Evolutionary conservation across 2,113 vertebrate genomes (phyloP), one percentile per base, ranked within the genome.

Genomic region (Naja naja): DNA sequence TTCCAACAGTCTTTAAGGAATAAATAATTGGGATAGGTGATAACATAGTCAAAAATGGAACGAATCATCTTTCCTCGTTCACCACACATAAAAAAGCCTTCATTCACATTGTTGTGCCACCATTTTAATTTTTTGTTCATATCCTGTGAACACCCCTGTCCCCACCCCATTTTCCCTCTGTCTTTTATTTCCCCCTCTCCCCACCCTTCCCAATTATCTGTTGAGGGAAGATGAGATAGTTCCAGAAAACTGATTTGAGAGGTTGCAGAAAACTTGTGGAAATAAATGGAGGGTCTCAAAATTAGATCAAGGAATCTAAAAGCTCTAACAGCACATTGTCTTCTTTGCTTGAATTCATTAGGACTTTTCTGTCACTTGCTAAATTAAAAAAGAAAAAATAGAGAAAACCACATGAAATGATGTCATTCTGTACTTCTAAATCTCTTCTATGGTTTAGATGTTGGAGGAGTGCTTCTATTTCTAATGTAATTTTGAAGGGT

Each of bases 401-500:
- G 20, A 23, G 12, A 55, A 18, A 45, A 55, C 27, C 23, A 23
- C 23, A 91, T 47, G 14, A 85, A 81, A 56, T 56, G 10, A 16
- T 20, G 25, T 30, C 30, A 92, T 92, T 22, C 55, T 5, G 3
- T 88, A 52, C 30, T 52, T 92, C 30, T 91, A 91, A 91, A 89
- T 90, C 88, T 90, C 27, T 34, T 69, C 4, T 69, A 14, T 69
- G 30, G 64, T 34, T 95, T 93, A 56, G 52, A 52, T 93, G 58
- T 47, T 49, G 69, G 8, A 18, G 56, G 20, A 85, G 3, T 3
- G 87, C 5, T 91, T n/a, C 91, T 54, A 89, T 34, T n/a, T 69
- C 60, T 69, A 12, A 16, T 69, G 5, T n/a, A 69, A 69, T 69
- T 69, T 69, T 69, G 64, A 69, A 69, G 30, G 30, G 12, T 69